Conservation (phyloP, 2,113 vertebrate species). For the Marcusenius ussheri region DNA sequence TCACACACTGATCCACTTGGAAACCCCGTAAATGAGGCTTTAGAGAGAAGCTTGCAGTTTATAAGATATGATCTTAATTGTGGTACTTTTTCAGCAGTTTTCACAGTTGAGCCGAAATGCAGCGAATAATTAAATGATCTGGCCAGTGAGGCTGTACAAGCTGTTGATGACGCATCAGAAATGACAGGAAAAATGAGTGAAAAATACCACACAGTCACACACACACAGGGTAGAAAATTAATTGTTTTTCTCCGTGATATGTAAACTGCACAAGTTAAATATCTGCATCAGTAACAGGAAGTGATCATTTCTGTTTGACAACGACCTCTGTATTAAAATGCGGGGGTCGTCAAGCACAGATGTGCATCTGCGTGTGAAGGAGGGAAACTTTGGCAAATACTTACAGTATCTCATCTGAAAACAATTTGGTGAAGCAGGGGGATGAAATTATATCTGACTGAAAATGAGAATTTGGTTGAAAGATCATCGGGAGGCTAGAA, state of each 20-base stretch:
- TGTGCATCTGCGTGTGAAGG: not conserved
- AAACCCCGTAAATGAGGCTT: not conserved
- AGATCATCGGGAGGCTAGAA: not conserved
- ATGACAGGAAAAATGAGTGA: not conserved
- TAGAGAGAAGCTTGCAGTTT: not conserved
- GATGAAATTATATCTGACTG: not conserved
- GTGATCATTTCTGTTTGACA: not conserved
- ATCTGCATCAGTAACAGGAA: constrained; percentile 7
- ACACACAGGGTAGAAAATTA: not conserved
- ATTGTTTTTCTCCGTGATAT: not conserved
- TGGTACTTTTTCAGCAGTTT: not conserved
- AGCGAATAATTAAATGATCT: not conserved
- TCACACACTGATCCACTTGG: not conserved
- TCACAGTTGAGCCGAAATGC: not conserved
- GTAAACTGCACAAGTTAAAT: not conserved
- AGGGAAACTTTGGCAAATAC: not conserved
- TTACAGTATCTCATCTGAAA: constrained; percentile 15
- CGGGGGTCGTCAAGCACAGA: not conserved
- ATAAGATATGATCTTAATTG: not conserved
- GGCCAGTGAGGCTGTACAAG: no score
- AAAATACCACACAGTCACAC: no score
- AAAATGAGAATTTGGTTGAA: constrained; percentile 5
- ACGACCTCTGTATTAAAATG: constrained; percentile 1
- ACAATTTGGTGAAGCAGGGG: not conserved
- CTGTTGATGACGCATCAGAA: not conserved